Evolutionary conservation across 2,113 vertebrate species (phyloP).

Genomic region (Beaufortia kweichowensis): DNA sequence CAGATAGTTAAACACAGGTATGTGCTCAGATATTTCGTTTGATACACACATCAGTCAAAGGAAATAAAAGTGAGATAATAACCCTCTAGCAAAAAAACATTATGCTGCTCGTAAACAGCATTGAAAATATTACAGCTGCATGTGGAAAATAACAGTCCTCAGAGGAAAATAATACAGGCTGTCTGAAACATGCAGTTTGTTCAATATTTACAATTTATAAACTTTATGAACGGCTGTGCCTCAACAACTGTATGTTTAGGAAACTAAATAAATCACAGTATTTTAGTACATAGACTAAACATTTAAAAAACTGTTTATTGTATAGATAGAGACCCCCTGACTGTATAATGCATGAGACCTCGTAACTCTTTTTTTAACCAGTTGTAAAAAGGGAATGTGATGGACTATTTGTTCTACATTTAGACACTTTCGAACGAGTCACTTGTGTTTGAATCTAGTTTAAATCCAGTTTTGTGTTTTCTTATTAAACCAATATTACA

Average conservation of each 20-base stretch:
- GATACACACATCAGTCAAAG: background rate
- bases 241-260: background rate
- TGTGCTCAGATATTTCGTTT: background rate
- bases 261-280: background rate
- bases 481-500: too few species aligned
- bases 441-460: too few species aligned
- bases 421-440: too few species aligned
- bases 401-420: too few species aligned
- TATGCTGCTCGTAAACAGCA: constrained; percentile 4
- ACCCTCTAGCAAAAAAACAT: background rate
- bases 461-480: too few species aligned
- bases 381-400: too few species aligned
- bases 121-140: background rate
- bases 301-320: background rate
- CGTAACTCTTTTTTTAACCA: too few species aligned
- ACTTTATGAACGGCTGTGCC: constrained; percentile 35
- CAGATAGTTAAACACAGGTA: too few species aligned
- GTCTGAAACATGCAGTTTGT: constrained; percentile 17
- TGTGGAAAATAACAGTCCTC: too few species aligned
- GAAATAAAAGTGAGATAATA: constrained; percentile 22
- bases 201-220: too few species aligned
- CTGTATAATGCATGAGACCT: too few species aligned
- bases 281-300: background rate
- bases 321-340: too few species aligned
- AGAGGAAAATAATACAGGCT: constrained; percentile 23